A percentile compares a stretch with the other conserved stretches of the same genome.
Evolutionary conservation across 2,797 vertebrate species (phyloP).

Genomic region (Phrynocephalus guinanensis): DNA sequence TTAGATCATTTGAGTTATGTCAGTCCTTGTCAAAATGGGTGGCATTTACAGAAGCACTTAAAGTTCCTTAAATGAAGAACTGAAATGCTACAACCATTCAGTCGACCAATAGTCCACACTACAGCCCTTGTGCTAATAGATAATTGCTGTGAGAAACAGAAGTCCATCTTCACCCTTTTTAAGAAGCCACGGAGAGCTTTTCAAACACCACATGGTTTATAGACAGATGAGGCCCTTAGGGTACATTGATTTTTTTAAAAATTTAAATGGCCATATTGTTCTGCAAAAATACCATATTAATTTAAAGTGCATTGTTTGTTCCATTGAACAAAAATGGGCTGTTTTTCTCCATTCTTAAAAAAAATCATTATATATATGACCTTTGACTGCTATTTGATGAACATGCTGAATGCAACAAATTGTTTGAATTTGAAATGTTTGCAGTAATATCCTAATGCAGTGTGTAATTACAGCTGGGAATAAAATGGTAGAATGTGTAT

Average conservation of each 20-base stretch:
- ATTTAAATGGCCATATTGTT: background rate
- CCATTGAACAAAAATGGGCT: background rate
- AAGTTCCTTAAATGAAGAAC: background rate
- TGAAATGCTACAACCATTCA: background rate
- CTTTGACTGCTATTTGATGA: background rate
- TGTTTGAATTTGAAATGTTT: background rate
- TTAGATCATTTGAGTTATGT: background rate
- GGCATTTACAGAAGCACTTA: background rate
- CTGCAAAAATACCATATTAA: background rate
- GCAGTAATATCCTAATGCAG: conserved; percentile 10
- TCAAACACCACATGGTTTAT: background rate
- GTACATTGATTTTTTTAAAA: background rate
- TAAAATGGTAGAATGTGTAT: conserved; percentile 23
- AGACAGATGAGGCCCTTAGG: background rate
- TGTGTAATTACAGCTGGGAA: conserved; percentile 31
- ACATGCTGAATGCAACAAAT: conserved; percentile 2
- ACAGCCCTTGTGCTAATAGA: background rate
- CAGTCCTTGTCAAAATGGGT: background rate
- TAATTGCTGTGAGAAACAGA: too few species aligned
- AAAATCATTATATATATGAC: background rate
- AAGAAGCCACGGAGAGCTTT: background rate
- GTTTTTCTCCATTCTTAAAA: background rate
- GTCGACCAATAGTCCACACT: background rate
- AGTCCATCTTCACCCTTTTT: background rate
- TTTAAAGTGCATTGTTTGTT: background rate